phyloP scores from a whole-genome alignment of 2,113 vertebrate species.

The Callopanchax toddi region DNA sequence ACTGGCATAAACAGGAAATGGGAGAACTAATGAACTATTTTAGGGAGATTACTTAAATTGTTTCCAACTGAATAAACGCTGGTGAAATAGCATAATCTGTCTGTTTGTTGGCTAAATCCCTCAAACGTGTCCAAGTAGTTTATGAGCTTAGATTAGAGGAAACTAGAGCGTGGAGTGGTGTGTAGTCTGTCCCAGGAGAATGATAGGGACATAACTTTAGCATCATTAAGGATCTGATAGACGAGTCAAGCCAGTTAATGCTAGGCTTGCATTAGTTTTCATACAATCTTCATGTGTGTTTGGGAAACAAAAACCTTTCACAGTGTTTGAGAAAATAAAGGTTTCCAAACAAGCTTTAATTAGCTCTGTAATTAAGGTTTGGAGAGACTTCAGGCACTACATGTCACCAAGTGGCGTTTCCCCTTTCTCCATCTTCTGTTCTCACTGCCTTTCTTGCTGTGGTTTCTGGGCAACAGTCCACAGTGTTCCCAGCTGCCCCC shows the following conservation, averaged over 20 bases:
- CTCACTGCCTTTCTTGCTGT: constrained; percentile 29
- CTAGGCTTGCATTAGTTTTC: constrained; percentile 36
- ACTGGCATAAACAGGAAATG: constrained; percentile 71
- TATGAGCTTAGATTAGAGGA: constrained; percentile 1
- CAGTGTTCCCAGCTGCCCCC: constrained; percentile 65
- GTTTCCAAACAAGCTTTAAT: constrained; percentile 58
- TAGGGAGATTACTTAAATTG: constrained; percentile 49
- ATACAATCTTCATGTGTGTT: neutral
- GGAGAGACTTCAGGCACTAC: constrained; percentile 39
- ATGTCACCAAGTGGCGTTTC: constrained; percentile 37
- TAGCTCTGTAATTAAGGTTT: constrained; percentile 45
- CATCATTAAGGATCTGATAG: constrained; percentile 48
- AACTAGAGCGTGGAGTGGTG: constrained; percentile 68
- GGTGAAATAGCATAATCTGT: constrained; percentile 40
- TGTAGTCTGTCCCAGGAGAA: constrained; percentile 63
- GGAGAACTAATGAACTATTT: constrained; percentile 51
- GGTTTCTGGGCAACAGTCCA: constrained; percentile 66
- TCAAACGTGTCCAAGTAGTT: constrained; percentile 2
- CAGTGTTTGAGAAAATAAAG: constrained; percentile 17
- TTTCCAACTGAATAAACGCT: constrained; percentile 48
- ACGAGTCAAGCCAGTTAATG: constrained; percentile 29
- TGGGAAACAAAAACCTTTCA: neutral
- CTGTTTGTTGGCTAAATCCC: constrained; percentile 1
- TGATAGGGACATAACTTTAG: constrained; percentile 68
- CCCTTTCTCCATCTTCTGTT: constrained; percentile 15